Evolutionary conservation across 2,113 vertebrate genomes (phyloP), one percentile per base, ranked within the genome.

Genomic region (Smithornis capensis): DNA sequence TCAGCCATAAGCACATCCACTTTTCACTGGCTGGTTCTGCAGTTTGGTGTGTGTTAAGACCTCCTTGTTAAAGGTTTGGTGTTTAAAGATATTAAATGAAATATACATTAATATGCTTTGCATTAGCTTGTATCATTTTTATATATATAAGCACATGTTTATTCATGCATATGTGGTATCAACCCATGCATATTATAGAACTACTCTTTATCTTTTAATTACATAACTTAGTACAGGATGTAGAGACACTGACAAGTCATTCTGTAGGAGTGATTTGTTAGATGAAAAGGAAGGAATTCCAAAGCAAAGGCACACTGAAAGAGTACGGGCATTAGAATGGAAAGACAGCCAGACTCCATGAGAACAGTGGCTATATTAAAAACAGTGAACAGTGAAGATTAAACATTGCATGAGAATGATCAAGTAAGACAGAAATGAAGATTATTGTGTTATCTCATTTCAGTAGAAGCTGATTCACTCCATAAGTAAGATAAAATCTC

Each of bases 161-260:
- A 53, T 85, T 87, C 47, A 53, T 57, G 45, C 29, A 33, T 74
- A 9, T 27, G 21, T 68, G 37, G 14, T 68, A 71, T 75, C 37
- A 81, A 47, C 15, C 24, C 22, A 28, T 60, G 52, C 35, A 7
- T n/a, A 37, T 79, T 68, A 28, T 83, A 2, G 44, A 89, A 23
- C 31, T 75, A 22, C 24, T 87, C 33, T 81, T 80, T 79, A 25
- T 68, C 62, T 92, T 90, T 83, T 77, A 83, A 33, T 87, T 40
- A 17, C 23, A 24, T 60, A 64, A 75, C 35, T 84, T 79, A 67
- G 56, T 67, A 27, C 15, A 31, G 42, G 53, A 14, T 78, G 19
- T 68, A 49, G 28, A 62, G 49, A 42, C 19, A 19, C 13, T 73
- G 85, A 50, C 63, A 69, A 21, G 50, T 86, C 45, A 64, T 87